Percentiles rank a stretch among this genome's conserved stretches.
phyloP scores from a whole-genome alignment of 2,888 invertebrate species.

The Cordilura impudica region DNA sequence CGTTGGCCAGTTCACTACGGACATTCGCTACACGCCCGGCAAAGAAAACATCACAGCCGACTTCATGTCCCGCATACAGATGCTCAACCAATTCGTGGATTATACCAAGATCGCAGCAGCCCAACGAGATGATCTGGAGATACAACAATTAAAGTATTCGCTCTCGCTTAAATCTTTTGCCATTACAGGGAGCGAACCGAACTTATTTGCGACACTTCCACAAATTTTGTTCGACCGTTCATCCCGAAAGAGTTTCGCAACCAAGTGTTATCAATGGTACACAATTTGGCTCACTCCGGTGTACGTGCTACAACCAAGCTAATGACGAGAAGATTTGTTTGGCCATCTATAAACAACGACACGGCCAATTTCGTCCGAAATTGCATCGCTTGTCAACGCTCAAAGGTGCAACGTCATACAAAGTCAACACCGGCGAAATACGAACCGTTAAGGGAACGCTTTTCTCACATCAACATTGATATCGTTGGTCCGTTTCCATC shows the following conservation, averaged over 20 bases:
- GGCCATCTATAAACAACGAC: not conserved
- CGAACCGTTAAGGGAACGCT: not conserved
- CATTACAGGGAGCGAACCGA: not conserved
- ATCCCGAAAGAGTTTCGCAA: too few relatives aligned
- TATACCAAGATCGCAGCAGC: constrained; percentile 9
- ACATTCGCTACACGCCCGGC: constrained; percentile 10
- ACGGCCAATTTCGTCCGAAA: not conserved
- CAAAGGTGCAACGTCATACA: constrained; percentile 5
- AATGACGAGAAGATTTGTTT: not conserved
- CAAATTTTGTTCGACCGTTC: too few relatives aligned
- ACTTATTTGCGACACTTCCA: constrained; percentile 3
- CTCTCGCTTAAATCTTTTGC: not conserved
- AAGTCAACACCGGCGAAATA: constrained; percentile 4
- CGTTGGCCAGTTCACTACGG: too few relatives aligned
- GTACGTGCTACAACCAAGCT: not conserved
- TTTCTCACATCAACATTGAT: too few relatives aligned
- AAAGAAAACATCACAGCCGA: not conserved
- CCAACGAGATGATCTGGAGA: not conserved
- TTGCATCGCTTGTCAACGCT: constrained; percentile 3
- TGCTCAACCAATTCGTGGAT: constrained; percentile 10
- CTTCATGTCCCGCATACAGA: not conserved
- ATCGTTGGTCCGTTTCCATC: too few relatives aligned
- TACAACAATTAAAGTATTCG: not conserved
- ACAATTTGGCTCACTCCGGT: not conserved
- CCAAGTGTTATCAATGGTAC: not conserved